Evolutionary conservation across 2,113 vertebrate genomes (phyloP), one percentile per base, ranked within the genome.

Genomic region (Bufo gargarizans): DNA sequence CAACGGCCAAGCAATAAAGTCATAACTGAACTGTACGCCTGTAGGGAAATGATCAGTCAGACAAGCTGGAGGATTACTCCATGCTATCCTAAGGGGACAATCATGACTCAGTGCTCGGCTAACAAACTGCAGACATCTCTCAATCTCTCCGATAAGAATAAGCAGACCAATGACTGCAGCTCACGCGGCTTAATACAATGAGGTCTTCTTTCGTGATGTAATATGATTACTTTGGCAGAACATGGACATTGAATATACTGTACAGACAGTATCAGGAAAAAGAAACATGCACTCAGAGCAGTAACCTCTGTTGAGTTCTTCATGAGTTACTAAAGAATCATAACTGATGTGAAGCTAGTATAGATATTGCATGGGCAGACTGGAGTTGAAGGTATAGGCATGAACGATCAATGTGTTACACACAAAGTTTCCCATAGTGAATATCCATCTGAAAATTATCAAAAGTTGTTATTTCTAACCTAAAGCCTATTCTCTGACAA

Each of bases 211-310:
- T 65, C 13, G 50, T 87, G 77, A 87, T n/a, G 85, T 77, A 65
- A 82, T 87, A 22, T 72, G 43, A 65, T 74, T 82, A 55, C 53
- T 87, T 87, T 87, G 78, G 63, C 86, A 82, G 78, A 74, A 43
- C 53, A 61, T 88, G 33, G 55, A 74, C 82, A 87, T 49, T 59
- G 12, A 45, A 87, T 58, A 79, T 71, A 33, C 33, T 33, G 33
- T 33, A 69, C 56, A 45, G 65, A 47, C 43, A 69, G 67, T 87
- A 82, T 72, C 71, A 47, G 16, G 19, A 11, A 45, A 71, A 22
- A 12, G 43, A 22, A 22, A 59, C 20, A 56, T 50, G 43, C 16
- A 50, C 12, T 14, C 45, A 19, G 16, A 74, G 6, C 33, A 20
- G 17, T 10, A 76, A 76, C 20, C 72, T 50, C 16, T 19, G 6